Conservation (phyloP, 2,888 invertebrate species). For the Andrena fulva region DNA sequence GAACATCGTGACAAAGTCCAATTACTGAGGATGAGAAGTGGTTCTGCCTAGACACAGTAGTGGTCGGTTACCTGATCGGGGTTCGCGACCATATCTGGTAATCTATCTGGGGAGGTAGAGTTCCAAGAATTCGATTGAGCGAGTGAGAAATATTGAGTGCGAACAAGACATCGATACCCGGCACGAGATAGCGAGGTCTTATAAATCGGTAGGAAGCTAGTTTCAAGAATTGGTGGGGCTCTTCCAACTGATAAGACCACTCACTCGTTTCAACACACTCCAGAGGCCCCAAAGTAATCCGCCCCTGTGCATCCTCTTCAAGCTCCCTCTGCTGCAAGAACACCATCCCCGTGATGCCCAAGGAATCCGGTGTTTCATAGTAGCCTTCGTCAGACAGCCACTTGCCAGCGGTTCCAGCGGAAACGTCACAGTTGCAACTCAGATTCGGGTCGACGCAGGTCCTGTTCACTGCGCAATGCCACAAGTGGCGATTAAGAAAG, state of each 20-base stretch:
- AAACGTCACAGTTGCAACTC: slow-evolving; percentile 96
- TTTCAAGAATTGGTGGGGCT: no score
- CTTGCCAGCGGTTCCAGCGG: slow-evolving; percentile 93
- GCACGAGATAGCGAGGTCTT: no score
- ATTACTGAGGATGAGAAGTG: no score
- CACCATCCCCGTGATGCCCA: slow-evolving; percentile 96
- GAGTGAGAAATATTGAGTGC: no score
- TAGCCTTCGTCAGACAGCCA: slow-evolving; percentile 96
- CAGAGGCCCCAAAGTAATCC: slow-evolving; percentile 95
- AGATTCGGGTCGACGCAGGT: slow-evolving; percentile 93
- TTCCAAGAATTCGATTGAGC: no score
- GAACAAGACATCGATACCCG: no score
- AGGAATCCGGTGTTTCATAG: slow-evolving; percentile 91
- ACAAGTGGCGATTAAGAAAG: slow-evolving; percentile 6
- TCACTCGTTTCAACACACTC: slow-evolving; percentile 98
- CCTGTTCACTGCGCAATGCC: slow-evolving; percentile 87
- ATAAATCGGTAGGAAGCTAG: no score
- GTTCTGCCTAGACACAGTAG: no score
- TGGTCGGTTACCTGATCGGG: no score
- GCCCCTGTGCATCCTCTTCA: slow-evolving; percentile 92
- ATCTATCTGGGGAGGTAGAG: no score
- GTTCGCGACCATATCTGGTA: no score
- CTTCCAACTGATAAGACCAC: slow-evolving; percentile 76
- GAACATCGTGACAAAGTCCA: no score
- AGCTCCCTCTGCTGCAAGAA: slow-evolving; percentile 94